These are phyloP conservation scores for Cosmorhoe ocellata DNA, from an alignment of 2,888 invertebrate genomes.

Conservation along the genomic window DNA sequence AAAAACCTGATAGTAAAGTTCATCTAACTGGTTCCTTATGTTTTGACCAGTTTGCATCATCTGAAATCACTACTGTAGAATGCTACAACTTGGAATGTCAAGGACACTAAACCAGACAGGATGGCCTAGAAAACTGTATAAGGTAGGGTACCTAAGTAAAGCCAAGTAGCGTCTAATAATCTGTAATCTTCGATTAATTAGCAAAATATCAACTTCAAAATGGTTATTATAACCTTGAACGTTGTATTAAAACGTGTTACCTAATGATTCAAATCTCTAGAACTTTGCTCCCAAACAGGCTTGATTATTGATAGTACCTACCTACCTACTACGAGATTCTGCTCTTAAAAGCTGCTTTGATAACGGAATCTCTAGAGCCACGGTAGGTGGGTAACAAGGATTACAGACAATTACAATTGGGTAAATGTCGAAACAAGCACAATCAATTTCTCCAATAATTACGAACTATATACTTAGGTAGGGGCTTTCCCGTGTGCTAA, in stretches of 20 bases:
- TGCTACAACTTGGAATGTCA: slow-evolving; percentile 8
- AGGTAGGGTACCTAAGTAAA: not conserved
- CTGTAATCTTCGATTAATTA: too few species aligned
- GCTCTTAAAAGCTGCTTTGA: not conserved
- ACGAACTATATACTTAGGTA: slow-evolving; percentile 7
- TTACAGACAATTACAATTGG: not conserved
- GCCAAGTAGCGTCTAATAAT: too few species aligned
- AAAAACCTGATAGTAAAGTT: not conserved
- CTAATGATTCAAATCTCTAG: too few species aligned
- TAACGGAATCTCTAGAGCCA: not conserved
- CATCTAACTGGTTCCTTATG: not conserved
- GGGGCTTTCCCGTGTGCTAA: slow-evolving; percentile 8
- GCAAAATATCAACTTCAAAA: too few species aligned
- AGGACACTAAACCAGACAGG: slow-evolving; percentile 6
- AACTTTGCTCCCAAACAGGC: not conserved
- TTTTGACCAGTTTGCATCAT: not conserved
- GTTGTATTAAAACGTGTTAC: too few species aligned
- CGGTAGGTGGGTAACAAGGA: too few species aligned
- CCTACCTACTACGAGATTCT: too few species aligned
- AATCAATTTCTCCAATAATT: slow-evolving; percentile 12
- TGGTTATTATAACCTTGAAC: too few species aligned
- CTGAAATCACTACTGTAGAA: not conserved
- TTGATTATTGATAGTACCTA: not conserved
- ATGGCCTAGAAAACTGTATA: not conserved
- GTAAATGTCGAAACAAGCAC: slow-evolving; percentile 4